Evolutionary conservation across 2,888 invertebrate genomes (phyloP).

Genomic region (Taphrorychus bicolor): DNA sequence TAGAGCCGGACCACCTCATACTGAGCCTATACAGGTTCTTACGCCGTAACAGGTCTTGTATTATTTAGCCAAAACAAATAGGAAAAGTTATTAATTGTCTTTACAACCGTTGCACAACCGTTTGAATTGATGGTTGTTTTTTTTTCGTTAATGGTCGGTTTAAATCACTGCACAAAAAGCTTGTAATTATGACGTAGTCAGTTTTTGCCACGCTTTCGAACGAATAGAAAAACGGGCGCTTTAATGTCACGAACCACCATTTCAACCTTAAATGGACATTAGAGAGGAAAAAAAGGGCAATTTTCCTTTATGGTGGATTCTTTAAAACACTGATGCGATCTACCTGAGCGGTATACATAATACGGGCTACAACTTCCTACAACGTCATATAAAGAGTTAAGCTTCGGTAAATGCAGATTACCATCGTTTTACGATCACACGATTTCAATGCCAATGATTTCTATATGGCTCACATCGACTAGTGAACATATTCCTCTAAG

Average conservation of each 20-base stretch:
- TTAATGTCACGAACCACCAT: constrained; percentile 4
- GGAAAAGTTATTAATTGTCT: neutral
- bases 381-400: constrained; percentile 43
- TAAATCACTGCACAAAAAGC: neutral
- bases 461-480: constrained; percentile 37
- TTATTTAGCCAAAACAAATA: neutral
- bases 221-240: neutral
- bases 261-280: constrained; percentile 5
- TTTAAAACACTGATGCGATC: constrained; percentile 20
- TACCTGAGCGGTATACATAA: constrained; percentile 30
- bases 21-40: neutral
- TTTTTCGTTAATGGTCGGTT: too few relatives aligned
- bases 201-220: neutral
- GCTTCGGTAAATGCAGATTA: constrained; percentile 45
- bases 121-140: neutral
- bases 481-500: constrained; percentile 27
- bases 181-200: neutral
- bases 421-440: constrained; percentile 46
- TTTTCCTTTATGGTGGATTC: constrained; percentile 13
- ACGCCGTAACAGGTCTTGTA: neutral
- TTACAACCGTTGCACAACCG: neutral
- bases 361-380: constrained; percentile 24
- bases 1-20: constrained; percentile 6
- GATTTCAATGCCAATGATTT: constrained; percentile 47
- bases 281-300: constrained; percentile 12